Evolutionary conservation across 2,113 vertebrate genomes (phyloP), one percentile per base, ranked within the genome.

Genomic region (Petroica traversi): DNA sequence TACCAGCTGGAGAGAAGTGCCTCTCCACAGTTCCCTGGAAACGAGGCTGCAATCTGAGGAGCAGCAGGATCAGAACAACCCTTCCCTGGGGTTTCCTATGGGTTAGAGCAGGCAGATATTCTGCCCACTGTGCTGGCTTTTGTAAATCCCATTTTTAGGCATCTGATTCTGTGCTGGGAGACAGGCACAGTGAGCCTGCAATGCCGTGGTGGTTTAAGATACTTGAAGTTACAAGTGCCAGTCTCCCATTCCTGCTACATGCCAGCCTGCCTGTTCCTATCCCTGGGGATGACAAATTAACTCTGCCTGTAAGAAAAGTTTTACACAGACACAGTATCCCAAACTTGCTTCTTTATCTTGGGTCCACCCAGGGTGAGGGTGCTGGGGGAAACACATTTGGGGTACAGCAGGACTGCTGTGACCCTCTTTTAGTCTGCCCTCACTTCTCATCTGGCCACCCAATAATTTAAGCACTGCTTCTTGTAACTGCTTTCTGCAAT

Each of bases 191-290:
- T 19, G 33, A 80, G 31, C 33, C 29, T 72, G 24, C 19, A 26
- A 28, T 6, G 3, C 51, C 0, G 0, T 11, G 26, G 67, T 10
- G 11, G 13, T 85, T 95, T 82, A 49, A 86, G 24, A 16, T 55
- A 23, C 61, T 59, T 9, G 0, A 63, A 75, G 8, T 12, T 36
- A 28, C 20, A 62, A 84, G 23, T 8, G 38, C 28, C 26, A 33
- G 23, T 26, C 25, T 85, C 29, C 40, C 26, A 33, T 23, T 49
- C 15, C 25, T 2, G 0, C 33, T 73, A 38, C 26, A 31, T 49
- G 25, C 34, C 43, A 41, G 58, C 17, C 54, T 79, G 40, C 14
- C 22, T 59, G 18, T 33, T 89, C 31, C 46, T 54, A 20, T 25
- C 25, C 23, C 4, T 2, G 2, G 38, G n/a, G 28, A 51, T 16